Evolutionary conservation across 1,140 invertebrate species (phyloP), one percentile per base, ranked within the genome.

Genomic region (Heliconius melpomene): DNA sequence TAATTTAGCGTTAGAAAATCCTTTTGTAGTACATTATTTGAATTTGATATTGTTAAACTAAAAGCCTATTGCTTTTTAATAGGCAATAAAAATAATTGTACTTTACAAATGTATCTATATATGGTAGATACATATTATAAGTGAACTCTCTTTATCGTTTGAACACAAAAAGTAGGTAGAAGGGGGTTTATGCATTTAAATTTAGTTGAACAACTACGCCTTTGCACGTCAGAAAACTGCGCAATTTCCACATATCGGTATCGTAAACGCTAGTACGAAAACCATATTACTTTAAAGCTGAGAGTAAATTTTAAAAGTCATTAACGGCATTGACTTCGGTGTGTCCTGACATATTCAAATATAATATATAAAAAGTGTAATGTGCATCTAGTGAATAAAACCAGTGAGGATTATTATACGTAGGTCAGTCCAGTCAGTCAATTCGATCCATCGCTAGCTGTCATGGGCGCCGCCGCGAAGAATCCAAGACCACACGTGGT

Each of bases 401-500:
- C 89, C 88, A 86, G 83, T 83, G 82, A 86, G 87, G 83, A 87
- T 87, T 85, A 83, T 88, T 85, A 66, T 74, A 86, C 78, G 86
- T 85, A 86, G 83, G 84, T 85, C 91, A 94, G 91, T 94, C 83
- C 40, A 16, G 40, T 13, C 40, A 46, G 13, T 46, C 11, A 46
- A 85, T 86, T 82, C 80, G 77, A 90, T 91, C 87, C 89, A 87
- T 84, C 87, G 88, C 85, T 82, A 60, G 81, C 88, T 91, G 89
- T 90, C 86, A 94, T 94, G 93, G 93, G 91, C 80, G 90, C 91
- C 75, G 89, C 93, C 40, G 89, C 91, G 81, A 94, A 86, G 82
- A 94, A 93, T 88, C 87, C 93, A 38, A 89, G 93, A 36, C 92
- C 91, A 7, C 91, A 94, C 87, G 90, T 93, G 71, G 90, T 93